A percentile compares a stretch with the other conserved stretches of the same genome.
phyloP scores from a whole-genome alignment of 2,888 invertebrate species.

The Phaedon cochleariae region DNA sequence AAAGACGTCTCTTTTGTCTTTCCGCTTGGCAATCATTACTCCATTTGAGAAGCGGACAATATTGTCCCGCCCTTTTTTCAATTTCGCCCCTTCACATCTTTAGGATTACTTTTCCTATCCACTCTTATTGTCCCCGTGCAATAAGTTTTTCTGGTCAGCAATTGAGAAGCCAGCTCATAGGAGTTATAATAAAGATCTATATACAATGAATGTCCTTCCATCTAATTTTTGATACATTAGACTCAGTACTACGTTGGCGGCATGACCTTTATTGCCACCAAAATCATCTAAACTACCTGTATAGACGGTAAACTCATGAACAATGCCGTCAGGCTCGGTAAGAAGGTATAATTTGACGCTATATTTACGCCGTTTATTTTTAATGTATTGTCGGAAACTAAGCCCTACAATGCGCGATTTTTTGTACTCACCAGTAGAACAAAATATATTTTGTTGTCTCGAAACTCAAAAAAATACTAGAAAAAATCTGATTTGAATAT shows the following conservation, averaged over 20 bases:
- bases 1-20: slow-evolving; percentile 48
- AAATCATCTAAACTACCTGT: slow-evolving; percentile 45
- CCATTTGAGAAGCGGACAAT: slow-evolving; percentile 36
- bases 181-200: slow-evolving; percentile 47
- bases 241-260: slow-evolving; percentile 37
- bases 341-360: no score
- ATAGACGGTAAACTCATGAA: slow-evolving; percentile 49
- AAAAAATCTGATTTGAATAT: no score
- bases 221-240: slow-evolving; percentile 31
- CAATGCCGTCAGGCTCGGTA: slow-evolving; percentile 47
- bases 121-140: slow-evolving; percentile 55
- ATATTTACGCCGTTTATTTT: slow-evolving; percentile 17
- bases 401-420: no score
- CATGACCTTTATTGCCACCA: slow-evolving; percentile 46
- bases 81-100: slow-evolving; percentile 41
- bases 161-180: slow-evolving; percentile 32
- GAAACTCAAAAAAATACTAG: no score
- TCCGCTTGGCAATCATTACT: slow-evolving; percentile 51
- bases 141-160: slow-evolving; percentile 44
- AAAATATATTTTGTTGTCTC: no score
- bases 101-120: slow-evolving; percentile 42
- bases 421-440: no score
- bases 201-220: slow-evolving; percentile 39
- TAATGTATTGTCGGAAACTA: slow-evolving; percentile 24
- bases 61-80: slow-evolving; percentile 41